phyloP scores from a whole-genome alignment of 2,797 vertebrate genomes.

The Hypotaenidia okinawae region DNA sequence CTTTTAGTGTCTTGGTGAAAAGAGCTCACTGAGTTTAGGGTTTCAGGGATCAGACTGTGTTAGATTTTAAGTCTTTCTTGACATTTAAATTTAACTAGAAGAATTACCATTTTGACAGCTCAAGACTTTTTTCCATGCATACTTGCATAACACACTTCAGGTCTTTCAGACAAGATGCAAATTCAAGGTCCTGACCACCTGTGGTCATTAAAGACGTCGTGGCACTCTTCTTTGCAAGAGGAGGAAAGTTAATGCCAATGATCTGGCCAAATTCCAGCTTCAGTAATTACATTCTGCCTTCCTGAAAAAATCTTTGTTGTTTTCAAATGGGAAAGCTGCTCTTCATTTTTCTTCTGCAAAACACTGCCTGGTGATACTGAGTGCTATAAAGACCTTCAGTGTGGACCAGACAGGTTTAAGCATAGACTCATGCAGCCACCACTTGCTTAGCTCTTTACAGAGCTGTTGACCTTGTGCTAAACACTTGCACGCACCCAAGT shows the following conservation, averaged over 20 bases:
- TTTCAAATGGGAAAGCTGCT: neutral
- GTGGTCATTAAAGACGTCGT: neutral
- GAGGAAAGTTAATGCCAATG: neutral
- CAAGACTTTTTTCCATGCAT: neutral
- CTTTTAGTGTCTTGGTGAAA: neutral
- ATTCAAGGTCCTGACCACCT: neutral
- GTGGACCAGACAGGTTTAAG: neutral
- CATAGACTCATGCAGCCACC: neutral
- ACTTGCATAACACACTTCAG: neutral
- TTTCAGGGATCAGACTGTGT: neutral
- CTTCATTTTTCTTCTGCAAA: neutral
- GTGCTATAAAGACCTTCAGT: neutral
- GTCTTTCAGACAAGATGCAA: slow-evolving; percentile 7
- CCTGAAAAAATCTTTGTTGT: neutral
- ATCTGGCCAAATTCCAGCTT: slow-evolving; percentile 2
- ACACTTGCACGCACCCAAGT: neutral
- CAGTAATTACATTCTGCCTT: neutral
- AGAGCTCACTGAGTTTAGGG: neutral
- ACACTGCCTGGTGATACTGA: neutral
- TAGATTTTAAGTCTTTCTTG: neutral
- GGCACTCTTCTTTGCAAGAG: neutral
- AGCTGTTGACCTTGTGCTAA: neutral
- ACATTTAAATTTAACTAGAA: neutral
- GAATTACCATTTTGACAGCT: neutral
- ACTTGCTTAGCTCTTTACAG: neutral